These are phyloP conservation scores for Microcebus tavaratra DNA, from an alignment of 2,113 vertebrate genomes.

Conservation along the genomic window DNA sequence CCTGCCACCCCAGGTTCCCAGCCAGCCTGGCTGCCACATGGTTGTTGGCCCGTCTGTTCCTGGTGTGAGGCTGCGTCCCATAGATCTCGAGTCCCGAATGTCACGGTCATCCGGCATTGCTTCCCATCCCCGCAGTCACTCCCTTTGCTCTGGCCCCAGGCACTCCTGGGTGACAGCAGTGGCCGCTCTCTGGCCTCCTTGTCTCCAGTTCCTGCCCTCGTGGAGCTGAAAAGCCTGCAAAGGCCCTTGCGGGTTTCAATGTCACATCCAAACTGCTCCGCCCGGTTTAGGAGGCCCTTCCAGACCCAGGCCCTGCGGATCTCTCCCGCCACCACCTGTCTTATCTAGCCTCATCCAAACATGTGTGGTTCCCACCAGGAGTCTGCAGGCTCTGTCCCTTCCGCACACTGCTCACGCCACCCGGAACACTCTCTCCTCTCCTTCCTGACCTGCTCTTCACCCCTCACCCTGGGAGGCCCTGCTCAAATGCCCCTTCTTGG, in stretches of 20 bases:
- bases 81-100: accelerated
- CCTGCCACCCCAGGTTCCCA: background rate
- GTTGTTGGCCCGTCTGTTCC: accelerated
- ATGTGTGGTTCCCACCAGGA: too few species aligned
- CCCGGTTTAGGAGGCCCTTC: background rate
- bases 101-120: background rate
- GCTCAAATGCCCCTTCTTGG: background rate
- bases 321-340: accelerated
- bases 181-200: background rate
- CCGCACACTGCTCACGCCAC: accelerated
- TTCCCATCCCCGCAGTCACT: background rate
- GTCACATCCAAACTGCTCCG: background rate
- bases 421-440: background rate
- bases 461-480: background rate
- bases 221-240: background rate
- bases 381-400: background rate
- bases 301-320: accelerated
- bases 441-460: background rate
- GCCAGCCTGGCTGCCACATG: accelerated
- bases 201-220: background rate
- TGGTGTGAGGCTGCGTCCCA: background rate
- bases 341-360: background rate
- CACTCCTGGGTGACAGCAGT: too few species aligned
- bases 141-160: background rate
- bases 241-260: background rate